Evolutionary conservation across 2,113 vertebrate genomes (phyloP).

Genomic region (Sturnus vulgaris): DNA sequence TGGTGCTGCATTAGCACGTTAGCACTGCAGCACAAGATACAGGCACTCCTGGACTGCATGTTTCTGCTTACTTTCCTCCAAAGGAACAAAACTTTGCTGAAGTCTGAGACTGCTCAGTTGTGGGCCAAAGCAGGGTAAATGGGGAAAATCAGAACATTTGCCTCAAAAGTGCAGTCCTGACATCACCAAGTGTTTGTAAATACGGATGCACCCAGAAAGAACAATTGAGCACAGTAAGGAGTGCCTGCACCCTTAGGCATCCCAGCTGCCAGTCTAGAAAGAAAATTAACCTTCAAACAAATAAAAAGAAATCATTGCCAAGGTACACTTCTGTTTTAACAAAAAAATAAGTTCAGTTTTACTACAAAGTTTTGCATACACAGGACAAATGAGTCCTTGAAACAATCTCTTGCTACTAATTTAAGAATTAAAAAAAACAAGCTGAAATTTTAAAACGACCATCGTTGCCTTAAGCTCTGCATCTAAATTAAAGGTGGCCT

Average conservation of each 20-base stretch:
- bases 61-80: background rate
- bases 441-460: background rate
- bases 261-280: background rate
- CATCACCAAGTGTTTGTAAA: background rate
- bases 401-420: background rate
- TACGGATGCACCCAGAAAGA: background rate
- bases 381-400: background rate
- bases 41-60: rapidly evolving
- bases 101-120: background rate
- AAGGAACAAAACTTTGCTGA: background rate
- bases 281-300: background rate
- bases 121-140: background rate
- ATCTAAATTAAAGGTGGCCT: background rate
- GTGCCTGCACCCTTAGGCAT: background rate
- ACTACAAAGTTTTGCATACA: background rate
- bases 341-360: background rate
- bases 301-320: background rate
- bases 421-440: background rate
- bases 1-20: background rate
- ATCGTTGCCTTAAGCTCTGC: background rate
- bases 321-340: background rate
- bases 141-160: background rate
- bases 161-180: background rate
- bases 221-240: background rate
- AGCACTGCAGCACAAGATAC: background rate